Evolutionary conservation across 2,888 invertebrate species (phyloP).

Genomic region (Lochmaea crataegi): DNA sequence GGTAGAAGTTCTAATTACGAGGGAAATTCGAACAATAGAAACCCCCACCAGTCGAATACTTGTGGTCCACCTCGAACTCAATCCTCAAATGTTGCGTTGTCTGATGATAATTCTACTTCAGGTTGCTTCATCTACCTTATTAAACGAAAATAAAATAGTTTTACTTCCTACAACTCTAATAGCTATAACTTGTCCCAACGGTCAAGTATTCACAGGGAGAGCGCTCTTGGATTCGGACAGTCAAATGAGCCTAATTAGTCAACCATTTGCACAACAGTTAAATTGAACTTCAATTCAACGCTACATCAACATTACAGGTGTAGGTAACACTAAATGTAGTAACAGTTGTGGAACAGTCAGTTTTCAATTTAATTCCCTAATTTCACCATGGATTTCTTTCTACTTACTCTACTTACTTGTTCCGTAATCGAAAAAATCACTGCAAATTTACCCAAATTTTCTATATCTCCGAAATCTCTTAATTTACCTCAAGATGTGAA

Average conservation of each 20-base stretch:
- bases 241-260: conserved; percentile 5
- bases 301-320: not conserved
- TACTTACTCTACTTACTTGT: conserved; percentile 3
- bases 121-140: not conserved
- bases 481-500: not conserved
- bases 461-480: not conserved
- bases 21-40: not conserved
- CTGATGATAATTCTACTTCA: not conserved
- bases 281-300: not conserved
- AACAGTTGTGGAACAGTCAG: too few relatives aligned
- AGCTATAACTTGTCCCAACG: not conserved
- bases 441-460: conserved; percentile 4
- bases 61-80: conserved; percentile 44
- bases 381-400: conserved; percentile 5
- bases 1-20: not conserved
- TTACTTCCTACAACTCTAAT: conserved; percentile 8
- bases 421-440: conserved; percentile 5
- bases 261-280: not conserved
- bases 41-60: not conserved
- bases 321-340: conserved; percentile 5
- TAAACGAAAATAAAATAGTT: conserved; percentile 4
- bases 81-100: conserved; percentile 45
- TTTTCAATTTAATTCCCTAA: not conserved
- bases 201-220: not conserved
- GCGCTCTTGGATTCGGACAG: conserved; percentile 3